Evolutionary conservation across 2,888 invertebrate genomes (phyloP).

Genomic region (Muscina levida): DNA sequence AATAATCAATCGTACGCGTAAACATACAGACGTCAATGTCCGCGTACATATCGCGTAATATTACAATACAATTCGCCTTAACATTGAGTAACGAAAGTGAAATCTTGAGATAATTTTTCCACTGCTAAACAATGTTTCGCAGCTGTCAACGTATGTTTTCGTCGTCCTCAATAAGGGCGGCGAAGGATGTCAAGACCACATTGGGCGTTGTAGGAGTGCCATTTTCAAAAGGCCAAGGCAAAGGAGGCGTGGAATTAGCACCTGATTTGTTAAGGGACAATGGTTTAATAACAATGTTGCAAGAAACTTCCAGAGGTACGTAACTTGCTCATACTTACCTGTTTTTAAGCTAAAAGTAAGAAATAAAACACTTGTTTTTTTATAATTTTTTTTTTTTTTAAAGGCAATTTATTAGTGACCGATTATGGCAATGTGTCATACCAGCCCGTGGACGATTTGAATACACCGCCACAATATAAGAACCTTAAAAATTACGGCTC

Average conservation of each 20-base stretch:
- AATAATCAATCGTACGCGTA: not conserved
- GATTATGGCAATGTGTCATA: slow-evolving; percentile 87
- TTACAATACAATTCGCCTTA: too few species aligned
- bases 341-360: not conserved
- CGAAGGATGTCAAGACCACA: slow-evolving; percentile 53
- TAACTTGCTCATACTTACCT: not conserved
- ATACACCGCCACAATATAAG: slow-evolving; percentile 56
- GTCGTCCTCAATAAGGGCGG: slow-evolving; percentile 33
- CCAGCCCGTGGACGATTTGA: slow-evolving; percentile 68
- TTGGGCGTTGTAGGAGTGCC: slow-evolving; percentile 90
- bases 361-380: slow-evolving; percentile 10
- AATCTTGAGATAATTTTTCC: not conserved
- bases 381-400: slow-evolving; percentile 16
- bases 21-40: slow-evolving; percentile 21
- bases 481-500: slow-evolving; percentile 86
- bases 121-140: slow-evolving; percentile 58
- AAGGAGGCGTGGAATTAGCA: slow-evolving; percentile 86
- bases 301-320: slow-evolving; percentile 82
- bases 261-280: slow-evolving; percentile 85
- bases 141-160: slow-evolving; percentile 52
- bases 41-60: not conserved
- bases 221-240: slow-evolving; percentile 87
- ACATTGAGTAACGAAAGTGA: slow-evolving; percentile 10
- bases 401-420: slow-evolving; percentile 83
- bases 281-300: slow-evolving; percentile 84